Evolutionary conservation across 1,140 invertebrate species (phyloP).

Genomic region (Drosophila ananassae): DNA sequence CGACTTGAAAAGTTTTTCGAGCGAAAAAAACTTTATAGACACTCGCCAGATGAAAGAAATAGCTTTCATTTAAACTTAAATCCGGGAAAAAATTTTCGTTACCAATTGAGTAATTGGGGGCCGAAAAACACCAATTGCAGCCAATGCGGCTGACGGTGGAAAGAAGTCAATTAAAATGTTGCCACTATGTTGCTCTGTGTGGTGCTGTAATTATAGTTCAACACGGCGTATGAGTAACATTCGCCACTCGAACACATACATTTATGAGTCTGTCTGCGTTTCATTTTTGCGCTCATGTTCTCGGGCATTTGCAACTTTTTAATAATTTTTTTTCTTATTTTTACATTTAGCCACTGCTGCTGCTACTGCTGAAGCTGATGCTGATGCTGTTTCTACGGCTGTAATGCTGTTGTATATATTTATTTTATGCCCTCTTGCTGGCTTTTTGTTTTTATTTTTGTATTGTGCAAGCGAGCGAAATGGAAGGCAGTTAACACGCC

Average conservation of each 20-base stretch:
- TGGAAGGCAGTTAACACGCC: constrained; percentile 78
- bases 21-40: constrained; percentile 35
- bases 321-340: constrained; percentile 31
- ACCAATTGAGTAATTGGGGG: constrained; percentile 33
- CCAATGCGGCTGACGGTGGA: neutral
- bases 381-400: constrained; percentile 6
- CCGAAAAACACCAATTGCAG: constrained; percentile 22
- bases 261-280: constrained; percentile 28
- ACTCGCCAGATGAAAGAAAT: constrained; percentile 22
- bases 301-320: constrained; percentile 37
- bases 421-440: constrained; percentile 53
- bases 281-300: constrained; percentile 30
- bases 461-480: constrained; percentile 75
- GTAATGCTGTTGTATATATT: constrained; percentile 41
- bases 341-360: constrained; percentile 32
- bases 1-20: constrained; percentile 26
- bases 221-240: constrained; percentile 59
- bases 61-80: constrained; percentile 15
- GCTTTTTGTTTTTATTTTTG: constrained; percentile 62
- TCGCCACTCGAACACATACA: constrained; percentile 30
- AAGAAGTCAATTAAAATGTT: constrained; percentile 65
- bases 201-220: constrained; percentile 60
- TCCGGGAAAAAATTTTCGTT: constrained; percentile 10
- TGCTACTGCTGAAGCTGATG: constrained; percentile 1
- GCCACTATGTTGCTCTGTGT: constrained; percentile 13